These are phyloP conservation scores for Eristalis pertinax DNA, from an alignment of 2,888 invertebrate genomes.

Conservation along the genomic window DNA sequence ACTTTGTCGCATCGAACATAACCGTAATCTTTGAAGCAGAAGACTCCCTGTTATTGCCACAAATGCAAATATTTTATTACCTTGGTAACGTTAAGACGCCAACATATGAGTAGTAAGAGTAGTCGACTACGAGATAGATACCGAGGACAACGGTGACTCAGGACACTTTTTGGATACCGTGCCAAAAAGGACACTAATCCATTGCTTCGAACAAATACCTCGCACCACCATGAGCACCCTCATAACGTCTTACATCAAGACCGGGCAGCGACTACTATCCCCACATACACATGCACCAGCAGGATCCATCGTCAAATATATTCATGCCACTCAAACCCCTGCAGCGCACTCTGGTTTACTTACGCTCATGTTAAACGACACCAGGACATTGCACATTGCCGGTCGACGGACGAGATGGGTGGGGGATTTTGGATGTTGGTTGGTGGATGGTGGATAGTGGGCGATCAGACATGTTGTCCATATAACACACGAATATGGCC, in stretches of 20 bases:
- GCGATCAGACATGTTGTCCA: neutral
- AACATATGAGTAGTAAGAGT: neutral
- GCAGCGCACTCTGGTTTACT: neutral
- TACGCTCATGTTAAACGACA: constrained; percentile 21
- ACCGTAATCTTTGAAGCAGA: constrained; percentile 27
- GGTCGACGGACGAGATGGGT: constrained; percentile 3
- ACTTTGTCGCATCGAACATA: constrained; percentile 31
- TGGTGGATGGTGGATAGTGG: neutral
- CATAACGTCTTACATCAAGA: constrained; percentile 45
- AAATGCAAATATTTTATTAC: constrained; percentile 56
- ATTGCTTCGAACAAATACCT: constrained; percentile 15
- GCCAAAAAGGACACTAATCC: constrained; percentile 57
- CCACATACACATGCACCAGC: constrained; percentile 36
- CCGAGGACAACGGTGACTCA: neutral
- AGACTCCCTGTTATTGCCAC: constrained; percentile 24
- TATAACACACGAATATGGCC: constrained; percentile 7
- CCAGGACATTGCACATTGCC: constrained; percentile 3
- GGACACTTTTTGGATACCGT: constrained; percentile 23
- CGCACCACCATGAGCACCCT: constrained; percentile 11
- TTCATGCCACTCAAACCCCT: neutral
- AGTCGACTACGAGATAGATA: neutral
- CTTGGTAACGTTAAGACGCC: constrained; percentile 26
- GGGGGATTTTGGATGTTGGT: neutral
- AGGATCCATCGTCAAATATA: constrained; percentile 23
- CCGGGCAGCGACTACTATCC: constrained; percentile 9